Evolutionary conservation across 2,888 invertebrate genomes (phyloP).

Genomic region (Deladenus siricidicola): DNA sequence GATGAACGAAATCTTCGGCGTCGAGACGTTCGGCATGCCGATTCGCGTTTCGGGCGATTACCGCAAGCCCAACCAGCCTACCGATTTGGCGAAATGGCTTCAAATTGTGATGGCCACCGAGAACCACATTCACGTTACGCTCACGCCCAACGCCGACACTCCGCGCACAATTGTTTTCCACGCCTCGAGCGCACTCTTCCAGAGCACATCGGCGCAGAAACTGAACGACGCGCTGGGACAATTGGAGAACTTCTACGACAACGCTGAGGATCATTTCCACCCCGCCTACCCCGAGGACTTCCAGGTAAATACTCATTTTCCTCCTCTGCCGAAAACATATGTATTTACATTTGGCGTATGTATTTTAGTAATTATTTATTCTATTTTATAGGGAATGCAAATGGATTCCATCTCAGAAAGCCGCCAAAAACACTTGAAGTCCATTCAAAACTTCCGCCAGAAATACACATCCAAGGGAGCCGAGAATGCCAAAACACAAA

Average conservation of each 20-base stretch:
- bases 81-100: conserved; percentile 7
- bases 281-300: neutral
- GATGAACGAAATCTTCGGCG: too few relatives aligned
- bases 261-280: neutral
- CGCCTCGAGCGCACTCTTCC: conserved; percentile 12
- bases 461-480: too few relatives aligned
- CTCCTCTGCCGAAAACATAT: conserved; percentile 1
- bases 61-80: conserved; percentile 3
- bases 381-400: neutral
- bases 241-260: conserved; percentile 22
- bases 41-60: conserved; percentile 2
- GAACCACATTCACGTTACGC: conserved; percentile 34
- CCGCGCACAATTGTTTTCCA: conserved; percentile 20
- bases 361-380: neutral
- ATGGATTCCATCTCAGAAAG: neutral
- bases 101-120: conserved; percentile 31
- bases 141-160: conserved; percentile 14
- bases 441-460: neutral
- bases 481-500: conserved; percentile 4
- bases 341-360: too few relatives aligned
- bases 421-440: neutral
- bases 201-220: conserved; percentile 13
- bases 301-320: neutral
- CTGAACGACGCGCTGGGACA: neutral
- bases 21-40: neutral